Evolutionary conservation across 2,888 invertebrate species (phyloP), one percentile per base, ranked within the genome.

Genomic region (Cephus runcator): DNA sequence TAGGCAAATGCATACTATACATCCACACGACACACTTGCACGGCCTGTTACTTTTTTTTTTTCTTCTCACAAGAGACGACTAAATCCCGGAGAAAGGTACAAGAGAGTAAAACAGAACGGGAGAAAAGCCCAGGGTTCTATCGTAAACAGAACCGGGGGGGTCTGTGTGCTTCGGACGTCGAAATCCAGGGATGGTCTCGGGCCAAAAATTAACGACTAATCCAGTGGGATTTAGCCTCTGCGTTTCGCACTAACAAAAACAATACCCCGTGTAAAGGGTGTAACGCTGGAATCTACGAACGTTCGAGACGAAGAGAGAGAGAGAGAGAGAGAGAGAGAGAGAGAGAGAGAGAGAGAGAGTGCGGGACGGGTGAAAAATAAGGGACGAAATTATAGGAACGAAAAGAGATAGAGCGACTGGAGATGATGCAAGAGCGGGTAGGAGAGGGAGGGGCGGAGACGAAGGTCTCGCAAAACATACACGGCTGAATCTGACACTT

Each of bases 401-500:
- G 9, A 79, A 80, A 79, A 80, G 81, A 78, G 82, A 56, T 56
- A 56, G 56, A 56, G 56, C 23, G 9, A 23, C 56, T 23, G 56
- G 6, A 0, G 56, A 56, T 15, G 23, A 56, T 30, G 75, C 69
- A 69, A 11, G 77, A 69, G 15, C 0, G 40, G 15, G 15, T 3
- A 40, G 4, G 31, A 31, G 12, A 31, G 71, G 71, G 9, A 23
- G 56, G 15, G 69, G 71, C 36, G 12, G 78, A 73, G 71, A 71
- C 31, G 31, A 30, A 23, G 71, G 71, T 11, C 12, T 71, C 31
- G 85, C 86, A 88, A 88, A 89, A 87, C 88, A 85, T 84, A 86
- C 83, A 83, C 83, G 83, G 85, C 87, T 89, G 89, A 87, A 86
- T 78, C 84, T 89, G 88, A 89, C 88, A 89, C 86, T 86, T 88